Conservation (phyloP, 2,888 invertebrate genomes). For the Amphipoea lucens region DNA sequence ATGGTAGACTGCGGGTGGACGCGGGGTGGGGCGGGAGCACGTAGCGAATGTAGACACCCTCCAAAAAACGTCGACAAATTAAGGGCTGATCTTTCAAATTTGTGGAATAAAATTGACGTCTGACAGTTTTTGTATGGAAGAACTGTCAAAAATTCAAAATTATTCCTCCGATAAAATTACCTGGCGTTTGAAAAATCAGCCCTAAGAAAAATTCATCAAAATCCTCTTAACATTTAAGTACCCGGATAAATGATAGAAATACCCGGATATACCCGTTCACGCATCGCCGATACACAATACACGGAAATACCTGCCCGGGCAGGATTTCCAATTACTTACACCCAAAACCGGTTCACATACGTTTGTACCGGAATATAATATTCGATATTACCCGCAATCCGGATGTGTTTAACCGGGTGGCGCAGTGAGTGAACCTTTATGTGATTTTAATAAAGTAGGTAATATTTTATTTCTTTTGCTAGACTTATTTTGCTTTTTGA, state of each 20-base stretch:
- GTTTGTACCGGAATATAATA: constrained; percentile 68
- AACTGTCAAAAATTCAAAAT: too few relatives aligned
- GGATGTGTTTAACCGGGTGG: constrained; percentile 63
- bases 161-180: too few relatives aligned
- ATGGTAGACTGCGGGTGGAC: too few relatives aligned
- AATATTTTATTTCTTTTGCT: constrained; percentile 25
- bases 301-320: constrained; percentile 61
- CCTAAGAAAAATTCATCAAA: constrained; percentile 23
- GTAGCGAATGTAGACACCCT: too few relatives aligned
- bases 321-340: constrained; percentile 71
- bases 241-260: constrained; percentile 50
- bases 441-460: constrained; percentile 41
- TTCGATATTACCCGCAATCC: constrained; percentile 66
- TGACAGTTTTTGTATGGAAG: too few relatives aligned
- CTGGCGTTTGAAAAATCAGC: too few relatives aligned
- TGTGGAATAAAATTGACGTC: too few relatives aligned
- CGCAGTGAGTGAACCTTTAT: constrained; percentile 45
- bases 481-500: constrained; percentile 4
- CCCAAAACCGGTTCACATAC: constrained; percentile 61
- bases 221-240: constrained; percentile 27
- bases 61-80: too few relatives aligned
- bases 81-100: too few relatives aligned
- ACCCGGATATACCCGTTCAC: constrained; percentile 58
- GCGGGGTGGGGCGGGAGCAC: too few relatives aligned
- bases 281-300: constrained; percentile 54